Conservation (phyloP, 2,797 vertebrate genomes). For the Aeoliscus strigatus region DNA sequence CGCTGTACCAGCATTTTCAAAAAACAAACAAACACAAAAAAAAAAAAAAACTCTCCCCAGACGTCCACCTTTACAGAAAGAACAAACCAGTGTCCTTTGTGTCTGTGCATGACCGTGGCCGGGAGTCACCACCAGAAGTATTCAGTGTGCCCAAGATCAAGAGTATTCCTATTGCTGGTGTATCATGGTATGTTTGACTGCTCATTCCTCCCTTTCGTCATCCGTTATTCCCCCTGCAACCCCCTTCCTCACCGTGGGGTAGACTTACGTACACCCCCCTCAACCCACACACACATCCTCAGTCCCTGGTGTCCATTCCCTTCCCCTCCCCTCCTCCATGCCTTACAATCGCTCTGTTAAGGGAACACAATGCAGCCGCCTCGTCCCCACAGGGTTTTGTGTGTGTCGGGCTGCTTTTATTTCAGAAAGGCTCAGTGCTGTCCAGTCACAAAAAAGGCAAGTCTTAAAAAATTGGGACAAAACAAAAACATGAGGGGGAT, state of each 20-base stretch:
- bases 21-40: conserved; percentile 49
- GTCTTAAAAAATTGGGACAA: conserved; percentile 64
- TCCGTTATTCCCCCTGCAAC: conserved; percentile 21
- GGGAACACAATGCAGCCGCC: conserved; percentile 65
- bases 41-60: conserved; percentile 37
- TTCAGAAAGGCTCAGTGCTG: conserved; percentile 63
- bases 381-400: conserved; percentile 65
- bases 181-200: conserved; percentile 51
- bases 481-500: conserved; percentile 40
- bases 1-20: conserved; percentile 19
- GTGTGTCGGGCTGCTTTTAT: conserved; percentile 54
- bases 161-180: conserved; percentile 49
- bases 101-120: conserved; percentile 30
- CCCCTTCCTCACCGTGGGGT: conserved; percentile 66
- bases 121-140: conserved; percentile 44
- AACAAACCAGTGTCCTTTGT: conserved; percentile 20
- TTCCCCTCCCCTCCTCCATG: conserved; percentile 61
- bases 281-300: conserved; percentile 47
- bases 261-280: conserved; percentile 30
- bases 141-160: conserved; percentile 49
- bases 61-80: conserved; percentile 40
- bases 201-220: conserved; percentile 39
- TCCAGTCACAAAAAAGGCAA: conserved; percentile 72
- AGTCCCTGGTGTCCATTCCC: conserved; percentile 47
- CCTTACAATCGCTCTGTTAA: conserved; percentile 69